Evolutionary conservation across 2,888 invertebrate species (phyloP).

Genomic region (Branchellion lobata): DNA sequence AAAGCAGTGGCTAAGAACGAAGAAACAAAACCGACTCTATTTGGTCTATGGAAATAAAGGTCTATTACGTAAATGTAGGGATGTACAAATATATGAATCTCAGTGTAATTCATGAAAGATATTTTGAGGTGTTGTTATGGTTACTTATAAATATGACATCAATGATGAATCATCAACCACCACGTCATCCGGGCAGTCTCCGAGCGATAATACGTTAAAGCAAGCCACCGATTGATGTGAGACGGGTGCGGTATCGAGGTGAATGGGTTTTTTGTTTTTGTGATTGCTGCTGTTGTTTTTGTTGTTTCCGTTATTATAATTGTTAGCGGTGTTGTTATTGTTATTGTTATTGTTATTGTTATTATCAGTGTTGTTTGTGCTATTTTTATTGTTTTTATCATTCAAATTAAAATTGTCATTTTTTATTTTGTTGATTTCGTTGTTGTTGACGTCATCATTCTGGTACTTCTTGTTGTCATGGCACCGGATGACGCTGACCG

Average conservation of each 20-base stretch:
- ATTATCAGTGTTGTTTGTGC: no score
- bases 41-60: no score
- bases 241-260: not conserved
- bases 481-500: constrained; percentile 36
- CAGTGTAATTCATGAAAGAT: no score
- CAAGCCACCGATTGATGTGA: constrained; percentile 16
- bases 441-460: not conserved
- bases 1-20: no score
- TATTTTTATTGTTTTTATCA: no score
- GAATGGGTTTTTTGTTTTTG: no score
- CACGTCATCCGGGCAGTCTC: not conserved
- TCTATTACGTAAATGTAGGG: no score
- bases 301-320: not conserved
- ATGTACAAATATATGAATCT: no score
- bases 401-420: no score
- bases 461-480: constrained; percentile 22
- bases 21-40: no score
- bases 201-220: not conserved
- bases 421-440: not conserved
- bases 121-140: no score
- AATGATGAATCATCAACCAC: not conserved
- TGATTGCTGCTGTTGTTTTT: no score
- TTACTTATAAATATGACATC: constrained; percentile 18
- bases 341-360: constrained; percentile 16
- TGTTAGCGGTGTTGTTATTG: not conserved